These are phyloP conservation scores for Pristionchus japonicus DNA, from an alignment of 2,888 invertebrate species.

Conservation along the genomic window DNA sequence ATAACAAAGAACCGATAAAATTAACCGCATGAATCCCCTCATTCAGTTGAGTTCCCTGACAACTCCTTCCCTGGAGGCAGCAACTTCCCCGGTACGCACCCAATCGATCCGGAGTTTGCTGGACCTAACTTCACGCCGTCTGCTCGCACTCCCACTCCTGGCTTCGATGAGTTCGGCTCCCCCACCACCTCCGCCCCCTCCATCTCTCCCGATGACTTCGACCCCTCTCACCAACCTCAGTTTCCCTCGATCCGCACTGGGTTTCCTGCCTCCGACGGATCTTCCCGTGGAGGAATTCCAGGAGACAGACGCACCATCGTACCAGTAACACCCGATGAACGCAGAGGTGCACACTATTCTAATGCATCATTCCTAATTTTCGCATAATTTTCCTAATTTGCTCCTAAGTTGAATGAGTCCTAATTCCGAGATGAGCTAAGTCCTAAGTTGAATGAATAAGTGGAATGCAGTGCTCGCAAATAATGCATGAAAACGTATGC, in stretches of 20 bases:
- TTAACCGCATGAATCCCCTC: neutral
- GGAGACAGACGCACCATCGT: neutral
- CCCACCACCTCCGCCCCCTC: neutral
- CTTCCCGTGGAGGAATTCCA: neutral
- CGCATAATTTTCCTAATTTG: neutral
- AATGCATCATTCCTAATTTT: too few relatives aligned
- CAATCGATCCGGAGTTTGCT: neutral
- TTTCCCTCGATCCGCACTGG: neutral
- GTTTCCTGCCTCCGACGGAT: neutral
- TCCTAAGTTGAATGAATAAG: neutral
- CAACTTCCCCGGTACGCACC: neutral
- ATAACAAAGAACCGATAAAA: neutral
- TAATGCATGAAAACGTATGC: too few relatives aligned
- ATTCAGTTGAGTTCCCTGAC: neutral
- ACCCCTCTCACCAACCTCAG: neutral
- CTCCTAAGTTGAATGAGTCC: neutral
- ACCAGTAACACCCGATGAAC: neutral
- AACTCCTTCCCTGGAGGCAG: neutral
- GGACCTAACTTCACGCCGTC: neutral
- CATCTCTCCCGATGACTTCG: neutral
- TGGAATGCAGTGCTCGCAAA: neutral
- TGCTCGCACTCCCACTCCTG: neutral
- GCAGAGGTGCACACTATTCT: slow-evolving; percentile 33
- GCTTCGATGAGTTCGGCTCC: slow-evolving; percentile 3
- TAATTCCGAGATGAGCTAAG: too few relatives aligned